A percentile compares a stretch with the other conserved stretches of the same genome.
These are phyloP conservation scores for Prionailurus bengalensis DNA, from an alignment of 2,113 vertebrate genomes.

Conservation along the genomic window DNA sequence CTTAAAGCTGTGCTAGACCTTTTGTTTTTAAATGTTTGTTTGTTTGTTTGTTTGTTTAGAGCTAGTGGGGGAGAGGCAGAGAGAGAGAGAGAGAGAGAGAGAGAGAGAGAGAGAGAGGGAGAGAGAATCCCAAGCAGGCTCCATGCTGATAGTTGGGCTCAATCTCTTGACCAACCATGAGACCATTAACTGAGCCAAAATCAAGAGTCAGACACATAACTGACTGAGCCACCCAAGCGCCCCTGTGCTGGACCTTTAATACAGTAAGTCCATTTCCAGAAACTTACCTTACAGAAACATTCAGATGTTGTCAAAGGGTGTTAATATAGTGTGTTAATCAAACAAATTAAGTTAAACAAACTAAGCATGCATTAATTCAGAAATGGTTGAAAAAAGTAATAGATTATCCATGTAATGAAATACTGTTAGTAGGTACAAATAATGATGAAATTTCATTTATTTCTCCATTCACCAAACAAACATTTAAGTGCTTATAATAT, in stretches of 20 bases:
- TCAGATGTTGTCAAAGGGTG: background rate
- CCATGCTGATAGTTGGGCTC: too few species aligned
- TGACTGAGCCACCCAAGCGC: too few species aligned
- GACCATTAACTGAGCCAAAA: too few species aligned
- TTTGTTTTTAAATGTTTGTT: too few species aligned
- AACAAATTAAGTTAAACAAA: background rate
- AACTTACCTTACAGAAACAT: background rate
- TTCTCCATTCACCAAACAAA: slow-evolving; percentile 22
- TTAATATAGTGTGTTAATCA: background rate
- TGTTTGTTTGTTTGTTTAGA: too few species aligned
- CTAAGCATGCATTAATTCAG: background rate
- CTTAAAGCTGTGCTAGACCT: background rate
- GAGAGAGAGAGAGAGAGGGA: too few species aligned
- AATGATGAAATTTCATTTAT: background rate
- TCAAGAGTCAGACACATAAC: too few species aligned
- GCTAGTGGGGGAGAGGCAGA: too few species aligned
- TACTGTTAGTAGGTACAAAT: background rate
- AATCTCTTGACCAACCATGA: too few species aligned
- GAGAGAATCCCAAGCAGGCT: too few species aligned
- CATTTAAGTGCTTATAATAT: background rate
- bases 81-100: too few species aligned
- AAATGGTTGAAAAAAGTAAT: background rate
- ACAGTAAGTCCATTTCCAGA: background rate
- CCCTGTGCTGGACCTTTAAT: background rate
- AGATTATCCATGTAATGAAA: background rate